phyloP scores from a whole-genome alignment of 2,113 vertebrate genomes.

The Dipodomys stephensi region DNA sequence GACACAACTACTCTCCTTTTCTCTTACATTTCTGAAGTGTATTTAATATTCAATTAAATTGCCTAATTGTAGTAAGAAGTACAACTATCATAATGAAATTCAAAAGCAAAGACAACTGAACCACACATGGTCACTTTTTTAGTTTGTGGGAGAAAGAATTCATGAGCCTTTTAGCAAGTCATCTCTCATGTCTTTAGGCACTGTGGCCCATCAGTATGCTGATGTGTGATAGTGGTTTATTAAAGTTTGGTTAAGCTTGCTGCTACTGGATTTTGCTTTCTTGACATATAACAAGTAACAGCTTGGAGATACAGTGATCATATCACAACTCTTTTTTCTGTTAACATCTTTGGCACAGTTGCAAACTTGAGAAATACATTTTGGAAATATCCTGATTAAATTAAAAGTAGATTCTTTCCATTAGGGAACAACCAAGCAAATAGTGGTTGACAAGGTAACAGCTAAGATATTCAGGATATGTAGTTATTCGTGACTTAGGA shows the following conservation, averaged over 20 bases:
- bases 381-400: background rate
- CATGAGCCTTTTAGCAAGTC: rapidly evolving
- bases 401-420: background rate
- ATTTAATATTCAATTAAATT: background rate
- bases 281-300: background rate
- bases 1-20: background rate
- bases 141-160: background rate
- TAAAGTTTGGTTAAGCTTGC: background rate
- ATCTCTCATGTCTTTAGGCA: background rate
- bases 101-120: background rate
- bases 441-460: background rate
- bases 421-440: background rate
- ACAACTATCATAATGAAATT: background rate
- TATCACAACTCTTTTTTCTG: background rate
- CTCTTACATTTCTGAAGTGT: background rate
- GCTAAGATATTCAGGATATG: background rate
- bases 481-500: background rate
- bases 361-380: background rate
- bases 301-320: background rate
- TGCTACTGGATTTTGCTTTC: background rate
- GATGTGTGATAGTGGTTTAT: background rate
- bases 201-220: too few species aligned
- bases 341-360: background rate
- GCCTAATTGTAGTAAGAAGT: background rate
- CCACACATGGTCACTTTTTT: background rate